Conservation (phyloP, 2,888 invertebrate genomes). For the Spodoptera picta region DNA sequence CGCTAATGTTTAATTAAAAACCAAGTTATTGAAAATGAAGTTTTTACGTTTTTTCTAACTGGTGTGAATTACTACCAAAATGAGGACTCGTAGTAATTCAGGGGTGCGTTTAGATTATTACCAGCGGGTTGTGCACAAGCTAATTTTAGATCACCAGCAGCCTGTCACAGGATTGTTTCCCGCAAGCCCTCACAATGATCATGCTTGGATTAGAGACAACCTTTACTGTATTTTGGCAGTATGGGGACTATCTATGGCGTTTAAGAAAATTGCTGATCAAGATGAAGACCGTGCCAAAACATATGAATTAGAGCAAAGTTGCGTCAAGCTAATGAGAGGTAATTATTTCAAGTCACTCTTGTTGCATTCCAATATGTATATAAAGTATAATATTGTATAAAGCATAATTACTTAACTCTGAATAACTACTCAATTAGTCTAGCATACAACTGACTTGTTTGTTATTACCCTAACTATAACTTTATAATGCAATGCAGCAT, state of each 20-base stretch:
- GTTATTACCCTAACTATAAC: too few species aligned
- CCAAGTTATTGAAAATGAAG: constrained; percentile 10
- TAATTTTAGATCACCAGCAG: constrained; percentile 98
- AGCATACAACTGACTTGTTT: too few species aligned
- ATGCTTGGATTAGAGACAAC: constrained; percentile 99
- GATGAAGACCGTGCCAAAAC: constrained; percentile 99
- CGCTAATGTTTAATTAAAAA: neutral
- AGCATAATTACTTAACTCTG: too few species aligned
- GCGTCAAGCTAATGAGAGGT: constrained; percentile 95
- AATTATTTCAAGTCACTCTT: constrained; percentile 15
- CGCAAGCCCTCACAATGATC: constrained; percentile 94
- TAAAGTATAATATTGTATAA: too few species aligned
- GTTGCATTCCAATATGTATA: too few species aligned
- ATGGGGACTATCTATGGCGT: constrained; percentile 99
- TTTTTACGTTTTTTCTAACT: constrained; percentile 5
- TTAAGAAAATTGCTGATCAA: constrained; percentile 99
- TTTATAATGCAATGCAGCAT: too few species aligned
- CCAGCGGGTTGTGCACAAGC: constrained; percentile 97
- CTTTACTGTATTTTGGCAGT: constrained; percentile 98
- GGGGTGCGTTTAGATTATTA: constrained; percentile 98
- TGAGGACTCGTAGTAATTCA: constrained; percentile 96
- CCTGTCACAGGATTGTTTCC: constrained; percentile 99
- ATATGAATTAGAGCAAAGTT: constrained; percentile 98
- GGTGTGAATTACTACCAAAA: constrained; percentile 69
- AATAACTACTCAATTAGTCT: too few species aligned